These are phyloP conservation scores for Bungarus multicinctus DNA, from an alignment of 2,113 vertebrate genomes.

Conservation along the genomic window DNA sequence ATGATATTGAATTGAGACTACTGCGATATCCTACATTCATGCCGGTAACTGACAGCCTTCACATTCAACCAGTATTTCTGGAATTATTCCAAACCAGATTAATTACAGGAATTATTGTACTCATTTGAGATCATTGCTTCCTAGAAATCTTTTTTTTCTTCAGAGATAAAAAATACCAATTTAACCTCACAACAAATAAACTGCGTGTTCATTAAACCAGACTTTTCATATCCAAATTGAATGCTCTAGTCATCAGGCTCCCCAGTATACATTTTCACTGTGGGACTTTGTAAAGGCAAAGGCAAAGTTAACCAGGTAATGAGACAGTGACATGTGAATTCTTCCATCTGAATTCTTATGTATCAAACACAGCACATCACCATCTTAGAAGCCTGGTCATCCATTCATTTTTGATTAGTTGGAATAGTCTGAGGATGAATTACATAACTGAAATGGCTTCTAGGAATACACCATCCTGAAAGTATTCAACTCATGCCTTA, in stretches of 20 bases:
- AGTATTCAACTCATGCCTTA: neutral
- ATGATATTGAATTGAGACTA: neutral
- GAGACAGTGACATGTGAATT: neutral
- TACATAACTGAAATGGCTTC: neutral
- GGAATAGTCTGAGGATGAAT: neutral
- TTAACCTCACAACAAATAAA: neutral
- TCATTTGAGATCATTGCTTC: neutral
- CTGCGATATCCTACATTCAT: neutral
- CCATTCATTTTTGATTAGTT: neutral
- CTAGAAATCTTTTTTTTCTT: neutral
- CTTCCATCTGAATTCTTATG: neutral
- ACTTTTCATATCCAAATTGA: neutral
- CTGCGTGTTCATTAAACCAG: neutral
- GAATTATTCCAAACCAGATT: neutral
- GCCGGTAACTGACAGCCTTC: neutral
- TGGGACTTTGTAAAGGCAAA: neutral
- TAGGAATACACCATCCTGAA: neutral
- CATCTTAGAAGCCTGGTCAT: neutral
- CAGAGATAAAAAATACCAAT: neutral
- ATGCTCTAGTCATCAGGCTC: neutral
- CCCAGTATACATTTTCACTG: neutral
- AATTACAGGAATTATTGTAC: neutral
- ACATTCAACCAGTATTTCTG: neutral
- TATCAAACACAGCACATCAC: neutral
- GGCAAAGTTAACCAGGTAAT: neutral